Percentiles rank a stretch among this genome's conserved stretches.
Conservation (phyloP, 2,113 vertebrate species). For the Bathybates hornii region DNA sequence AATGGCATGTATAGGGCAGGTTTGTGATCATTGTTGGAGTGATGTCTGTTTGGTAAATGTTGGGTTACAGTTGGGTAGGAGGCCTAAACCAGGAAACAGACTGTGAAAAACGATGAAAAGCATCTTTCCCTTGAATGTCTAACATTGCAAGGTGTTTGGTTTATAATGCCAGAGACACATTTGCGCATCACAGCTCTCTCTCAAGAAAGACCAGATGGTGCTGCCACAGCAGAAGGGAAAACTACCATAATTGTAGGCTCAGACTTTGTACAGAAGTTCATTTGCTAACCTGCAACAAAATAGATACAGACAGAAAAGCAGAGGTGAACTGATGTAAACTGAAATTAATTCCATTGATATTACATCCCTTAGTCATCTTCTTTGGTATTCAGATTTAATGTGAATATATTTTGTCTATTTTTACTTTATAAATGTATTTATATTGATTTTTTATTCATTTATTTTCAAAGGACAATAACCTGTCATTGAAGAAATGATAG, state of each 20-base stretch:
- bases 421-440: neutral
- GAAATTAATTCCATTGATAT: neutral
- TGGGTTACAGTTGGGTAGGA: conserved; percentile 21
- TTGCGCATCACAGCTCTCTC: neutral
- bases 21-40: neutral
- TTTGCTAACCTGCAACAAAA: neutral
- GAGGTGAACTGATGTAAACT: neutral
- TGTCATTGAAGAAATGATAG: neutral
- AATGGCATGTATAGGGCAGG: neutral
- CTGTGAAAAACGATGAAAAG: conserved; percentile 41
- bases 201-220: conserved; percentile 36
- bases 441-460: neutral
- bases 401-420: neutral
- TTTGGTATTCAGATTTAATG: neutral
- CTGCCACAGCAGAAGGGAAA: conserved; percentile 8
- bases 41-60: conserved; percentile 2
- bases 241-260: neutral
- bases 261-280: neutral
- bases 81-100: conserved; percentile 39
- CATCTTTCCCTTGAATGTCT: conserved; percentile 45
- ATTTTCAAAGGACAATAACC: neutral
- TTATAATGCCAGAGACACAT: neutral
- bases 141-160: neutral
- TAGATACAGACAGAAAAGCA: neutral
- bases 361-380: neutral